Conservation (phyloP, 2,797 vertebrate species). For the Phalanger gymnotis region DNA sequence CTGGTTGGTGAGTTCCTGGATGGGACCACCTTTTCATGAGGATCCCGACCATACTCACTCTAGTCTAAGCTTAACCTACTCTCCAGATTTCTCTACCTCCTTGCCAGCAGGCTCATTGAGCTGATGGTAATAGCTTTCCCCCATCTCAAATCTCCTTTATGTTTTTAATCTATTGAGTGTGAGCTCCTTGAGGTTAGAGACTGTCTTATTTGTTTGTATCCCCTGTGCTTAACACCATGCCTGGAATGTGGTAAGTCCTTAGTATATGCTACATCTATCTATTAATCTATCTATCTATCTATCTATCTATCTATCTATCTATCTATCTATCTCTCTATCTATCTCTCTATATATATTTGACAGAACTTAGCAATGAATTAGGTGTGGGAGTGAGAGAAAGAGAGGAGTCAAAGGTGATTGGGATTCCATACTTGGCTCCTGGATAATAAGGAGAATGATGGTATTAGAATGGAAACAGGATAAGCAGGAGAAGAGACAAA, state of each 20-base stretch:
- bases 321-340: too few relatives aligned
- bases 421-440: neutral
- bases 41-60: neutral
- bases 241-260: neutral
- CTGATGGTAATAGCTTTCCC: neutral
- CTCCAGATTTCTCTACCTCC: neutral
- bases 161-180: neutral
- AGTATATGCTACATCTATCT: neutral
- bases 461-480: neutral
- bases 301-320: too few relatives aligned
- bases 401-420: neutral
- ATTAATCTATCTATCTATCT: too few relatives aligned
- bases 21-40: neutral
- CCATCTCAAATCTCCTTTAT: neutral
- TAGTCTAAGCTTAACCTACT: neutral
- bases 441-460: neutral
- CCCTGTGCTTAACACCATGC: neutral
- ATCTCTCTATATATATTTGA: neutral
- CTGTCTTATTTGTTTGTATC: neutral
- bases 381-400: neutral
- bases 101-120: neutral
- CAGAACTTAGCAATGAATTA: neutral
- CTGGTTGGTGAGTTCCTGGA: neutral
- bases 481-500: slow-evolving; percentile 10
- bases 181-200: neutral